Conservation (phyloP, 2,888 invertebrate genomes). For the Steinernema scapterisci region DNA sequence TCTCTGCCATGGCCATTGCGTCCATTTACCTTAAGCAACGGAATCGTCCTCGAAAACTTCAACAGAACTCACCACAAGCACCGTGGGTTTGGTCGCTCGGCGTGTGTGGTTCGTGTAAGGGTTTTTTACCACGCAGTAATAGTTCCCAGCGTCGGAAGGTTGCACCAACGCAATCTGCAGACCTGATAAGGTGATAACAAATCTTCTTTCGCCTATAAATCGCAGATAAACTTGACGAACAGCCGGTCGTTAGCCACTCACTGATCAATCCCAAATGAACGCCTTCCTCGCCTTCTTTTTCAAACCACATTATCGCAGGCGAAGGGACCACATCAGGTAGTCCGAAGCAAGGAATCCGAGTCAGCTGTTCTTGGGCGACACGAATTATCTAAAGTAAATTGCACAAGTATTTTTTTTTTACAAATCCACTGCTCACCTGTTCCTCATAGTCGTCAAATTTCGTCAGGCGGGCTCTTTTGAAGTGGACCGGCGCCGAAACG, state of each 20-base stretch:
- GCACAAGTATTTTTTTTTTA: neutral
- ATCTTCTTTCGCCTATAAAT: constrained; percentile 42
- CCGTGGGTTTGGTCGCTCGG: constrained; percentile 54
- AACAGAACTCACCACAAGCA: constrained; percentile 49
- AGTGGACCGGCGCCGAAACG: constrained; percentile 59
- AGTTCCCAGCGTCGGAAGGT: constrained; percentile 57
- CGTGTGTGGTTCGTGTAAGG: constrained; percentile 53
- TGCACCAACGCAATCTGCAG: constrained; percentile 62
- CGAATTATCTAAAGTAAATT: constrained; percentile 44
- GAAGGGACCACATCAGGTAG: constrained; percentile 62
- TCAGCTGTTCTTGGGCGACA: constrained; percentile 57
- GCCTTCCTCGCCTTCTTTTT: constrained; percentile 50
- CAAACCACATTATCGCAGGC: constrained; percentile 61
- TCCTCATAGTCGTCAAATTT: constrained; percentile 57
- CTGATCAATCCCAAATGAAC: constrained; percentile 45
- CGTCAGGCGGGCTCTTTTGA: constrained; percentile 59
- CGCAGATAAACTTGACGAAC: neutral
- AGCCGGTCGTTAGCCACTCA: neutral
- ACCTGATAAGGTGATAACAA: constrained; percentile 56
- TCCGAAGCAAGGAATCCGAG: constrained; percentile 62
- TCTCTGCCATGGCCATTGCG: neutral
- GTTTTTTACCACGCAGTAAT: constrained; percentile 62
- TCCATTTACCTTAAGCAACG: neutral
- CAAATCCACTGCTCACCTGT: constrained; percentile 44
- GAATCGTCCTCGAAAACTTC: neutral